A percentile compares a stretch with the other conserved stretches of the same genome.
Conservation (phyloP, 2,888 invertebrate species). For the Athalia rosae region DNA sequence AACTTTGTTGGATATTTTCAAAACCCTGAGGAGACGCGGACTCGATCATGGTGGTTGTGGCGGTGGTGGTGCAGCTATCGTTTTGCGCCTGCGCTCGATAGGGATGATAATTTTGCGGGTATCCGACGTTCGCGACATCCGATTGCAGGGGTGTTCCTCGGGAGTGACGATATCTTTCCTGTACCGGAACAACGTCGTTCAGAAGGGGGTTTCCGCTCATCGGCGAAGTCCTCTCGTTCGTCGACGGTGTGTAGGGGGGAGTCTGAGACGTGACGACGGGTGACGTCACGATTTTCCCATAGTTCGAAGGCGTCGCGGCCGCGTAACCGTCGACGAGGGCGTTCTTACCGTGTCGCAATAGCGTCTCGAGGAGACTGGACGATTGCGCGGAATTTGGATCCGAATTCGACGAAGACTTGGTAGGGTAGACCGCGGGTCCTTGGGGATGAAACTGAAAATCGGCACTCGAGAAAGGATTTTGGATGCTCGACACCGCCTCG, state of each 20-base stretch:
- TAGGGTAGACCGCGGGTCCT: slow-evolving; percentile 45
- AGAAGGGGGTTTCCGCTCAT: slow-evolving; percentile 50
- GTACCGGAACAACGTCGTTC: slow-evolving; percentile 49
- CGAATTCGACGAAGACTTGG: neutral
- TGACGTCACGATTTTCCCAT: slow-evolving; percentile 43
- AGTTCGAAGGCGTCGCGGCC: neutral
- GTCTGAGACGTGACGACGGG: slow-evolving; percentile 56
- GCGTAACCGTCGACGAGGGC: slow-evolving; percentile 56
- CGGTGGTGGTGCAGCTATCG: slow-evolving; percentile 47
- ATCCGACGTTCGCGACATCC: slow-evolving; percentile 44
- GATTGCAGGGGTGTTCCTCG: slow-evolving; percentile 43
- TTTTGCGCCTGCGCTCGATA: slow-evolving; percentile 51
- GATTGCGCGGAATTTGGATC: slow-evolving; percentile 35
- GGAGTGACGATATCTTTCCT: slow-evolving; percentile 50
- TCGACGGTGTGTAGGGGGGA: slow-evolving; percentile 61
- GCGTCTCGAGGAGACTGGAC: slow-evolving; percentile 60
- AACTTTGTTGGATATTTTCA: slow-evolving; percentile 48
- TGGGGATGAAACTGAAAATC: slow-evolving; percentile 39
- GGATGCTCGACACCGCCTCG: slow-evolving; percentile 50
- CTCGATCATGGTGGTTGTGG: slow-evolving; percentile 47
- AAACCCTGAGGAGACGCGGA: slow-evolving; percentile 52
- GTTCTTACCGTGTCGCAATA: slow-evolving; percentile 62
- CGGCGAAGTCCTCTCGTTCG: slow-evolving; percentile 61
- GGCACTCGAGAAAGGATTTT: slow-evolving; percentile 47
- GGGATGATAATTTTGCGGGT: slow-evolving; percentile 46